Evolutionary conservation across 1,140 invertebrate genomes (phyloP).

Genomic region (Planococcus citri): DNA sequence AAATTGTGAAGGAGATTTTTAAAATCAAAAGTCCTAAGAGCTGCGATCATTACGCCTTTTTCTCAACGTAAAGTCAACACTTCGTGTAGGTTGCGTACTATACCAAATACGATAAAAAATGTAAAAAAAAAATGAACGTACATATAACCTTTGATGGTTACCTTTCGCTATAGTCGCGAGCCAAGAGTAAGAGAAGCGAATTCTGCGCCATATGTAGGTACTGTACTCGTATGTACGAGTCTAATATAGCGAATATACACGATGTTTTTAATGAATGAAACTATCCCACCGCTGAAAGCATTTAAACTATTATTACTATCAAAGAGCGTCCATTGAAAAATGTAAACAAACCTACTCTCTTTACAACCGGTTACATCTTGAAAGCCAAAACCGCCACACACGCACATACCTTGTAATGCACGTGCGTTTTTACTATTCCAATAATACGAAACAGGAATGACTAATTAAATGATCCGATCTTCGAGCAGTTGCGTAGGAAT

Average conservation of each 20-base stretch:
- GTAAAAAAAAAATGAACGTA: too few relatives aligned
- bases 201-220: too few relatives aligned
- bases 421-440: slow-evolving; percentile 19
- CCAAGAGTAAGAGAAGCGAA: too few relatives aligned
- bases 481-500: slow-evolving; percentile 9
- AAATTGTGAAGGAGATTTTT: too few relatives aligned
- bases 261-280: slow-evolving; percentile 19
- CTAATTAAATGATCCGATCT: slow-evolving; percentile 18
- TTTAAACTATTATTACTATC: slow-evolving; percentile 12
- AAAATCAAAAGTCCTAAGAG: too few relatives aligned
- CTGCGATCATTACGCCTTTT: too few relatives aligned
- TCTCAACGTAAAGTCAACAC: too few relatives aligned
- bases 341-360: slow-evolving; percentile 20
- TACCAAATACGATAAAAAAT: too few relatives aligned
- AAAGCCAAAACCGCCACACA: slow-evolving; percentile 16
- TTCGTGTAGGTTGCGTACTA: too few relatives aligned
- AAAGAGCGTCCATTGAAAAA: slow-evolving; percentile 17
- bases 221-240: too few relatives aligned
- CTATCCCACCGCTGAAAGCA: slow-evolving; percentile 16
- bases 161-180: too few relatives aligned
- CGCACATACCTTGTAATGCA: slow-evolving; percentile 19
- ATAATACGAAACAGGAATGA: slow-evolving; percentile 15
- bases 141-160: too few relatives aligned
- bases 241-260: neutral
- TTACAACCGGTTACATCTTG: slow-evolving; percentile 17